phyloP scores from a whole-genome alignment of 2,113 vertebrate species.

The Thryonomys swinderianus region DNA sequence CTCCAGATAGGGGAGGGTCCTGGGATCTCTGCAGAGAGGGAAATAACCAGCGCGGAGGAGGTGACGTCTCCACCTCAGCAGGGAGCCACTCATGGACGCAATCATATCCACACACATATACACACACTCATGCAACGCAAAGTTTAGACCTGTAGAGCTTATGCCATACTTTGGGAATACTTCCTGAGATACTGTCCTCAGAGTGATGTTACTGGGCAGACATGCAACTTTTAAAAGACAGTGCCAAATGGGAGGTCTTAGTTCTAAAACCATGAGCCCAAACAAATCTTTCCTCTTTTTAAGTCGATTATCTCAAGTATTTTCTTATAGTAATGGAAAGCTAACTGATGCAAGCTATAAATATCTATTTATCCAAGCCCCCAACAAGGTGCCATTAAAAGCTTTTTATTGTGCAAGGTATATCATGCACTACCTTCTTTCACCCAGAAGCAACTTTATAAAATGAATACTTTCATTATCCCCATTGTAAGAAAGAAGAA shows the following conservation, averaged over 20 bases:
- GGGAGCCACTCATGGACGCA: neutral
- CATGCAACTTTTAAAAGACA: too few relatives aligned
- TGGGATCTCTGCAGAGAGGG: too few relatives aligned
- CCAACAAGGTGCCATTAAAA: neutral
- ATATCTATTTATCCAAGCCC: neutral
- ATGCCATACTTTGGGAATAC: neutral
- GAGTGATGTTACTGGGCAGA: neutral
- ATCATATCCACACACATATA: neutral
- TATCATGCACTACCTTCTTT: neutral
- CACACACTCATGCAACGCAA: neutral
- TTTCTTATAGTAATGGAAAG: neutral
- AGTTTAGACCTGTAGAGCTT: neutral
- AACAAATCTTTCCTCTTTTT: neutral
- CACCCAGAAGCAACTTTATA: neutral
- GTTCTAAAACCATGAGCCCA: neutral
- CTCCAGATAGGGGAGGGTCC: too few relatives aligned
- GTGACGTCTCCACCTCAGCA: neutral
- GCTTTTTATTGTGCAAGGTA: neutral
- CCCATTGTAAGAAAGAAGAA: neutral
- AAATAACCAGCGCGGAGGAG: neutral
- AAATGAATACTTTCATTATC: neutral
- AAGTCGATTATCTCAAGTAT: neutral
- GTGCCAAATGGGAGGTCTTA: neutral
- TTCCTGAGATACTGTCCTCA: neutral
- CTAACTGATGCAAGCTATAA: neutral